Evolutionary conservation across 2,888 invertebrate genomes (phyloP).

Genomic region (Lasioglossum lativentre): DNA sequence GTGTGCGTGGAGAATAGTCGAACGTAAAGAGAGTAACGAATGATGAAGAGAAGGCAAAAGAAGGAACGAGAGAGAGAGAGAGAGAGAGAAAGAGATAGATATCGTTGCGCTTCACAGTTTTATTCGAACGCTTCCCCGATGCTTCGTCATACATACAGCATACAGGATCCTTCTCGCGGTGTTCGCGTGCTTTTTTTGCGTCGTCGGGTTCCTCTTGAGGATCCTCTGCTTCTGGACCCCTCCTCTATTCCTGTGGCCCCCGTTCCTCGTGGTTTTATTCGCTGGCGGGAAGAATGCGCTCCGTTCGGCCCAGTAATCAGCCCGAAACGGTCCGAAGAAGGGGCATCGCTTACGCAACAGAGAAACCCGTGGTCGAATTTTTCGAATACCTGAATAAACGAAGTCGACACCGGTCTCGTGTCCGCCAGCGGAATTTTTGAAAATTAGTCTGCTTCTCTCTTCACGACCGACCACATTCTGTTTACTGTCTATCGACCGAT

Average conservation of each 20-base stretch:
- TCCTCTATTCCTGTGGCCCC: conserved; percentile 27
- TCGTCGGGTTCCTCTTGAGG: conserved; percentile 35
- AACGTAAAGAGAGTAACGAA: not conserved
- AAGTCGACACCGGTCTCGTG: not conserved
- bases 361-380: conserved; percentile 75
- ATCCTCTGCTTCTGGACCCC: conserved; percentile 47
- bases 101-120: conserved; percentile 20
- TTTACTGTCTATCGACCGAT: not conserved
- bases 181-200: conserved; percentile 47
- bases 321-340: conserved; percentile 64
- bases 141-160: conserved; percentile 1
- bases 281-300: conserved; percentile 71
- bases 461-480: not conserved
- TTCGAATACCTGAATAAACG: conserved; percentile 73
- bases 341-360: conserved; percentile 80
- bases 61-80: not conserved
- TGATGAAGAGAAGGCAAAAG: not conserved
- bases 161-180: conserved; percentile 44
- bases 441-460: not conserved
- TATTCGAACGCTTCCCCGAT: conserved; percentile 9
- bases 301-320: conserved; percentile 80
- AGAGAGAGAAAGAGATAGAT: not conserved
- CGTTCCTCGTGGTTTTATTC: conserved; percentile 66
- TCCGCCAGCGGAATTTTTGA: not conserved
- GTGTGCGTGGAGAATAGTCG: not conserved